Evolutionary conservation across 2,888 invertebrate species (phyloP).

Genomic region (Meandrusa payeni): DNA sequence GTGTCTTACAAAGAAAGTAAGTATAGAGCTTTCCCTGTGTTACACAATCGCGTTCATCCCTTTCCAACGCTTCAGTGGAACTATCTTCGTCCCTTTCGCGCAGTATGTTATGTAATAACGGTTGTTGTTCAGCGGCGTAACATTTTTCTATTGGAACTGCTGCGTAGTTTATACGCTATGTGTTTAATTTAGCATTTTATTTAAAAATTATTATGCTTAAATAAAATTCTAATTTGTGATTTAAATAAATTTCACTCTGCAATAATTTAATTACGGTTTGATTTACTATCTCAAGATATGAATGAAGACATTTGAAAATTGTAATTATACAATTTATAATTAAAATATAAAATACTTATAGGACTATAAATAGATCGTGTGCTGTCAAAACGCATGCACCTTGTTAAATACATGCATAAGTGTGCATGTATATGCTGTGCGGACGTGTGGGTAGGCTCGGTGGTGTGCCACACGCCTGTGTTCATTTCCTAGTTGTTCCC

Average conservation of each 20-base stretch:
- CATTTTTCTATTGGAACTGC: slow-evolving; percentile 70
- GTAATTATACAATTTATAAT: not conserved
- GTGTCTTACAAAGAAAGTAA: slow-evolving; percentile 67
- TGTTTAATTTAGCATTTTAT: slow-evolving; percentile 44
- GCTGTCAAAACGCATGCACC: slow-evolving; percentile 66
- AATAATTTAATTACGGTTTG: too few species aligned
- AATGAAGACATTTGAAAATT: too few species aligned
- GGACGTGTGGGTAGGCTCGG: slow-evolving; percentile 38
- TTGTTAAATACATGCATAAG: slow-evolving; percentile 35
- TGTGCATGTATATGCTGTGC: slow-evolving; percentile 38
- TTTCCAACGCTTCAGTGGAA: slow-evolving; percentile 42
- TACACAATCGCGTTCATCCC: slow-evolving; percentile 69
- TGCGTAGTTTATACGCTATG: slow-evolving; percentile 42
- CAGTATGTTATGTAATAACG: slow-evolving; percentile 78
- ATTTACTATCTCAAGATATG: too few species aligned
- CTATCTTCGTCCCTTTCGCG: slow-evolving; percentile 45
- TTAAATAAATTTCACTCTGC: too few species aligned
- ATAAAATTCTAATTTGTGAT: too few species aligned
- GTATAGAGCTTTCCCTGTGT: slow-evolving; percentile 76
- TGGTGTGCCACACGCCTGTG: slow-evolving; percentile 55
- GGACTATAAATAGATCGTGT: slow-evolving; percentile 66
- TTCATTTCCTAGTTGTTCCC: slow-evolving; percentile 77
- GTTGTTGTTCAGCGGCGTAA: slow-evolving; percentile 74
- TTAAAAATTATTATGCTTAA: slow-evolving; percentile 11
- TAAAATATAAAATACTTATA: slow-evolving; percentile 30